Base-by-base conservation (phyloP, 2,797 vertebrate genomes). In the Sebastiscus tertius region DNA sequence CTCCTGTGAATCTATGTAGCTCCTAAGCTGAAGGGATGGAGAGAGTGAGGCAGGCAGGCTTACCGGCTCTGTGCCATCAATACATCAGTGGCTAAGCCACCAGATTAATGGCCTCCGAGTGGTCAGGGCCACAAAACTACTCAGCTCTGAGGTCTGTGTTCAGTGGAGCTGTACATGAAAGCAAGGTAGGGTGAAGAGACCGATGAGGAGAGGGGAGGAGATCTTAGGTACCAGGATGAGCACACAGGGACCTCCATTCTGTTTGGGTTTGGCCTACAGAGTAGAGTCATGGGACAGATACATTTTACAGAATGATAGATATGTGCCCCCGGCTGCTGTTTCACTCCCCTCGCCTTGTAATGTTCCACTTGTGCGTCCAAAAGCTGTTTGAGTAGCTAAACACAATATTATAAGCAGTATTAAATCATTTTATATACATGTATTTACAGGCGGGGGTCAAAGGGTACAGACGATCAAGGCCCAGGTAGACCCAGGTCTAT, bases 11-110 rank as follows among this genome's bases (percentile, higher is more conserved):
- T 93, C 85, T 91, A 66, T 90, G 85, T 83, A 85, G 81, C 79
- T 81, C 62, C 85, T 91, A 92, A 94, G 86, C 92, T 92, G 83
- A 90, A 85, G 88, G 89, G 90, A 90, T 89, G 89, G 89, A 93
- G 91, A 90, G 85, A 92, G 90, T 71, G 88, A 94, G 86, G 91
- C 88, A 89, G 91, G 86, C 91, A 83, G 88, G 91, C 92, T 95
- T 95, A 92, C 91, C 79, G 89, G 90, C 93, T 94, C 87, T 91
- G 86, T 86, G 85, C 89, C 94, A 93, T 95, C 94, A 94, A 94
- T 95, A 94, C 94, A 95, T 93, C 95, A 95, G 94, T 94, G 93
- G 93, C 94, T 95, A 94, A 94, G 92, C 90, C 88, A 89, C 91
- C 93, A 96, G 95, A 95, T 96, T 95, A 96, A 94, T 93, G 91